Conservation (phyloP, 2,888 invertebrate genomes). For the Galerucella calmariensis region DNA sequence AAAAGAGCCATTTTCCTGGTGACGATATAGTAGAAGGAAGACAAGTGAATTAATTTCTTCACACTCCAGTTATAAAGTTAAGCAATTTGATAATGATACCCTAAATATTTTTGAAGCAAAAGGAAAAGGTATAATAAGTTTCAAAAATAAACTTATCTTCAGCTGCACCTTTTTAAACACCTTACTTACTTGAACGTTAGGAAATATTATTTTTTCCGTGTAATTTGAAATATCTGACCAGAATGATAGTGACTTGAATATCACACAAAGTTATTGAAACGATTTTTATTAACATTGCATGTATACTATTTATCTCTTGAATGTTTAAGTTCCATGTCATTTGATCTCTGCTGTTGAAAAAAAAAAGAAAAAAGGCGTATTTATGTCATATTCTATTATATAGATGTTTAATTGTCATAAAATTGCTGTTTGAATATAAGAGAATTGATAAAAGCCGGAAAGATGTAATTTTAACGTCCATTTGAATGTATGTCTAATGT, state of each 20-base stretch:
- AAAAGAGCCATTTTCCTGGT: too few species aligned
- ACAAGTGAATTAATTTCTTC: too few species aligned
- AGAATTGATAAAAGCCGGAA: background rate
- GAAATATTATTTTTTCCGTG: too few species aligned
- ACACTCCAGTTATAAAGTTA: too few species aligned
- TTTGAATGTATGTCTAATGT: background rate
- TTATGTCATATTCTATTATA: conserved; percentile 24
- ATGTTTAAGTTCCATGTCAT: conserved; percentile 15
- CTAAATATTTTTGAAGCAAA: too few species aligned
- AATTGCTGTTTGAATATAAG: conserved; percentile 17
- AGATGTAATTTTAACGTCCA: background rate
- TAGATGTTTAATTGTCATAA: conserved; percentile 26
- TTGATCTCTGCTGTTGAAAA: conserved; percentile 19
- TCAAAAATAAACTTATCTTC: too few species aligned
- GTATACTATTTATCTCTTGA: conserved; percentile 10
- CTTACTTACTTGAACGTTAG: too few species aligned
- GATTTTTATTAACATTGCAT: conserved; percentile 11
- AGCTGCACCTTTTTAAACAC: too few species aligned
- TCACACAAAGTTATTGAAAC: conserved; percentile 10
- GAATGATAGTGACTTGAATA: background rate
- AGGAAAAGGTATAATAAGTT: too few species aligned
- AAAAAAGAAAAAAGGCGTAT: conserved; percentile 12
- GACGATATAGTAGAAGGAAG: too few species aligned
- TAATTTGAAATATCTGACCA: background rate
- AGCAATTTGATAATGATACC: too few species aligned